Evolutionary conservation across 2,888 invertebrate species (phyloP).

Genomic region (Zygogramma bicolorata): DNA sequence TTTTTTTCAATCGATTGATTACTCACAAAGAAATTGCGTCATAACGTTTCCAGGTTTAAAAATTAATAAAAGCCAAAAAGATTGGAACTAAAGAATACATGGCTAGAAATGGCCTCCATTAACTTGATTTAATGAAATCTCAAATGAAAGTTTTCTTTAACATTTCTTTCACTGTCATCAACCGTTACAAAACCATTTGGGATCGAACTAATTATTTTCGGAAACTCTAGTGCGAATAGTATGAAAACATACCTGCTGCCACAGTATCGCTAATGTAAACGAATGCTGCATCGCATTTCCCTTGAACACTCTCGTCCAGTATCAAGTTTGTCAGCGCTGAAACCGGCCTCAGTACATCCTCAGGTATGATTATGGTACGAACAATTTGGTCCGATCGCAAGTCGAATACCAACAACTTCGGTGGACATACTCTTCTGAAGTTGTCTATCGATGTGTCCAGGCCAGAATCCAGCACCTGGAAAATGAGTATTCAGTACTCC

Average conservation of each 20-base stretch:
- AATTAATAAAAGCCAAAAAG: too few species aligned
- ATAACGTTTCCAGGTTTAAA: too few species aligned
- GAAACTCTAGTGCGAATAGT: too few species aligned
- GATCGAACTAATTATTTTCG: neutral
- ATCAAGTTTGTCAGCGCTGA: conserved; percentile 83
- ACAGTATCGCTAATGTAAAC: conserved; percentile 87
- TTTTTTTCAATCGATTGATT: too few species aligned
- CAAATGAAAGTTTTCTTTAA: too few species aligned
- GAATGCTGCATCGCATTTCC: conserved; percentile 81
- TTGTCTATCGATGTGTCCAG: conserved; percentile 78
- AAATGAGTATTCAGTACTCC: conserved; percentile 3
- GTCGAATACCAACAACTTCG: conserved; percentile 85
- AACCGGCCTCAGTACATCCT: conserved; percentile 78
- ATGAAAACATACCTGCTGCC: conserved; percentile 74
- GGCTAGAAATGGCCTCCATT: too few species aligned
- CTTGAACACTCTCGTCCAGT: conserved; percentile 78
- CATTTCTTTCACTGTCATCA: too few species aligned
- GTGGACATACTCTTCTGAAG: conserved; percentile 77
- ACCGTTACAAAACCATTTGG: too few species aligned
- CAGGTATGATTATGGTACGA: conserved; percentile 80
- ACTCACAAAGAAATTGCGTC: too few species aligned
- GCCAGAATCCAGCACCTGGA: conserved; percentile 86
- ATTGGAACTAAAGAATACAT: too few species aligned
- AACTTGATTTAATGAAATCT: too few species aligned
- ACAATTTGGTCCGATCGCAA: conserved; percentile 79